Base-by-base conservation (phyloP, 2,888 invertebrate genomes). In the Watsonalla cultraria region DNA sequence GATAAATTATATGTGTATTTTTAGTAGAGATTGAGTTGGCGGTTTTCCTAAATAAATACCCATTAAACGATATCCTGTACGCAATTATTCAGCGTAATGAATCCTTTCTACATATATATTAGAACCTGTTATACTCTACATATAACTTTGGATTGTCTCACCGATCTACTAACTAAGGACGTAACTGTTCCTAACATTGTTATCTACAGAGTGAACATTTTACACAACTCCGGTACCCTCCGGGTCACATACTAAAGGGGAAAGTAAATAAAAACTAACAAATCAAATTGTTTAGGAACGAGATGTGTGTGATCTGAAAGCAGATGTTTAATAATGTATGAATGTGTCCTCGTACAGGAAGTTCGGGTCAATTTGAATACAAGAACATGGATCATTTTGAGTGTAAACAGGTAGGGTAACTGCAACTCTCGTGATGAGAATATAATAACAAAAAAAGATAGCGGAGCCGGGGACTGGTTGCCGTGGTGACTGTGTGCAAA, bases 241-340 rank as follows among this genome's bases (percentile, higher is more conserved):
- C 54, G 50, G 58, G 49, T 58, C 55, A 60, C 60, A 48, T 57
- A 61, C 37, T 56, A 58, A 62, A 61, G 55, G 57, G 54, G 51
- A 63, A 63, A 61, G 64, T 64, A 65, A 66, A 67, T 64, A 66
- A 66, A 65, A 66, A 65, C 64, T 66, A 67, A 66, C 70, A 73
- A 79, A 79, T 78, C 74, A 73, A 74, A 79, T 77, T 72, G 65
- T 61, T 70, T 64, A 61, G 51, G 58, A 60, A 59, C 61, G 61
- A 68, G 60, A 61, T 61, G 66, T 57, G 59, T 64, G 65, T 65
- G 72, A 65, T 58, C 58, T 57, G 73, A 77, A 76, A 74, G 61
- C 65, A 66, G 54, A 68, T 64, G 54, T 58, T 62, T 57, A 61
- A 61, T 62, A 61, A 63, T 63, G 59, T 63, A 61, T 60, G 55